A percentile compares a stretch with the other conserved stretches of the same genome.
phyloP scores from a whole-genome alignment of 2,113 vertebrate genomes.

The Tachysurus fulvidraco region DNA sequence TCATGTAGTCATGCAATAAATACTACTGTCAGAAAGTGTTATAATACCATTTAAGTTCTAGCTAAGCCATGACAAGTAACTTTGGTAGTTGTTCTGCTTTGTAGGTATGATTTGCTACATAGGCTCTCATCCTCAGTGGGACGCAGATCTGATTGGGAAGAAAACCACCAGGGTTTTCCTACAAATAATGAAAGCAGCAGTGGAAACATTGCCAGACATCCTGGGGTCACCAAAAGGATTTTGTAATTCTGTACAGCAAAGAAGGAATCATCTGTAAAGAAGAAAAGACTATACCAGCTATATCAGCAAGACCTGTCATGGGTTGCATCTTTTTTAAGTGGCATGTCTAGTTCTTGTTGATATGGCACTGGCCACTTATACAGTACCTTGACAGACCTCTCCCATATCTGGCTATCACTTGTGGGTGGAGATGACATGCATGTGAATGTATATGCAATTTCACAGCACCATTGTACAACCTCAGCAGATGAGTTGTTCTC shows the following conservation, averaged over 20 bases:
- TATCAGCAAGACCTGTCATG: background rate
- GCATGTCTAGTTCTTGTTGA: background rate
- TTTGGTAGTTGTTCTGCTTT: no score
- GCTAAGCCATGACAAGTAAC: no score
- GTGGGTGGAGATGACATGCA: background rate
- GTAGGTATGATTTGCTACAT: background rate
- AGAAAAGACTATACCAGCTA: background rate
- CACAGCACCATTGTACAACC: background rate
- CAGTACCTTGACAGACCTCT: no score
- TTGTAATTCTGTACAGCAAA: background rate
- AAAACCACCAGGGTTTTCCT: background rate
- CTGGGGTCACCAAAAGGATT: no score
- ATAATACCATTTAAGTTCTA: background rate
- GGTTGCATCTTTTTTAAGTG: background rate
- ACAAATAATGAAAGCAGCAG: background rate
- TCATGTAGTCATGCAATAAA: background rate
- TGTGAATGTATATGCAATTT: background rate
- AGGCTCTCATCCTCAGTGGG: background rate
- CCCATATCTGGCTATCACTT: no score
- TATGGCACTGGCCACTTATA: background rate
- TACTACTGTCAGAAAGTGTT: no score
- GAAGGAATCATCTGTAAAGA: background rate
- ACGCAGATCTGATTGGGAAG: background rate
- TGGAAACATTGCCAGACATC: background rate
- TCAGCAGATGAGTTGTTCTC: background rate